phyloP scores from a whole-genome alignment of 2,888 invertebrate species.

The Torymus tubicola region DNA sequence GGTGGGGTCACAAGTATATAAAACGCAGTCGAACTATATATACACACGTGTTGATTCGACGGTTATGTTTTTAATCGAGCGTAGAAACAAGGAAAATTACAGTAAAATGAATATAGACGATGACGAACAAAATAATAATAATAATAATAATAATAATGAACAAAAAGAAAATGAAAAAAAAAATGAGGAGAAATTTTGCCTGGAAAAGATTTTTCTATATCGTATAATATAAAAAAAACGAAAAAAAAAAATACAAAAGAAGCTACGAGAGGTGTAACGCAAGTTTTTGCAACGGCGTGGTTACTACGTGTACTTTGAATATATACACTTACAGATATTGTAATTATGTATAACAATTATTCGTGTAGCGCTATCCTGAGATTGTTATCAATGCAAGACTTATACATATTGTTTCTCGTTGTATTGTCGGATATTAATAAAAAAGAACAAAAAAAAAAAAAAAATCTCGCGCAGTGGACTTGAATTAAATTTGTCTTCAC shows the following conservation, averaged over 20 bases:
- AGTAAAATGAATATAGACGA: constrained; percentile 12
- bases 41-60: constrained; percentile 42
- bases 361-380: constrained; percentile 67
- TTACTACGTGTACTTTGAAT: constrained; percentile 59
- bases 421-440: constrained; percentile 71
- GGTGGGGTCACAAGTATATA: background rate
- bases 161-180: constrained; percentile 9
- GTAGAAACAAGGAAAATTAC: no score
- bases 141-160: constrained; percentile 18
- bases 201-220: constrained; percentile 57
- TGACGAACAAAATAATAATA: constrained; percentile 5
- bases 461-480: constrained; percentile 36
- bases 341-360: constrained; percentile 61
- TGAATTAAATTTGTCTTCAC: constrained; percentile 43
- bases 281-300: constrained; percentile 56
- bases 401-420: constrained; percentile 73
- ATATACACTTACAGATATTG: constrained; percentile 58
- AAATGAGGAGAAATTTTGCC: constrained; percentile 43
- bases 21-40: constrained; percentile 41
- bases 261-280: constrained; percentile 42
- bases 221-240: constrained; percentile 42
- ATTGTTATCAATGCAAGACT: constrained; percentile 71
- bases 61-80: constrained; percentile 46
- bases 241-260: constrained; percentile 23
- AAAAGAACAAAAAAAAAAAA: constrained; percentile 55